Conservation (phyloP, 2,113 vertebrate genomes). For the Apus apus region DNA sequence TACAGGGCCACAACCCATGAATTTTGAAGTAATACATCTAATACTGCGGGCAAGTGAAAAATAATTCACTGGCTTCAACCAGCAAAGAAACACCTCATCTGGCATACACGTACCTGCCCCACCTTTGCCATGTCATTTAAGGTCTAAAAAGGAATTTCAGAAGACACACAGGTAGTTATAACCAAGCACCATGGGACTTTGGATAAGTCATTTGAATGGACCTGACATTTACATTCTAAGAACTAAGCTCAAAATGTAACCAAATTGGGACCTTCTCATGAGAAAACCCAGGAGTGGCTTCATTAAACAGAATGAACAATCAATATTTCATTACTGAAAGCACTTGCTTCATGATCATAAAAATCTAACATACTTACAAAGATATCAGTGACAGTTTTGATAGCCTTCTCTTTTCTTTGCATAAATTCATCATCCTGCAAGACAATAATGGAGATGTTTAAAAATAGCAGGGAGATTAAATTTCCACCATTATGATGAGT, state of each 20-base stretch:
- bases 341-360: neutral
- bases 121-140: neutral
- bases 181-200: neutral
- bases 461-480: neutral
- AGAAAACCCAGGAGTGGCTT: neutral
- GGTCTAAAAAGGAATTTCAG: neutral
- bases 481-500: neutral
- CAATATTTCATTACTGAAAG: neutral
- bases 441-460: neutral
- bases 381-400: slow-evolving; percentile 82
- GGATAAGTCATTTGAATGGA: neutral
- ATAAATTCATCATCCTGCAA: slow-evolving; percentile 90
- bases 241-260: neutral
- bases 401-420: slow-evolving; percentile 85
- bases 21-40: neutral
- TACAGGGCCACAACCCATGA: neutral
- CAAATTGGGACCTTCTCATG: neutral
- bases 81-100: neutral
- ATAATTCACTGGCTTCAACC: neutral
- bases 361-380: slow-evolving; percentile 80
- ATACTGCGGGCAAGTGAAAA: neutral
- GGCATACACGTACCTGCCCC: neutral
- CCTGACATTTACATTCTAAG: neutral
- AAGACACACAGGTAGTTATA: neutral
- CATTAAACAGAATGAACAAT: neutral